Percentiles rank a stretch among this genome's conserved stretches.
Conservation (phyloP, 2,888 invertebrate species). For the Parelbella ahira region DNA sequence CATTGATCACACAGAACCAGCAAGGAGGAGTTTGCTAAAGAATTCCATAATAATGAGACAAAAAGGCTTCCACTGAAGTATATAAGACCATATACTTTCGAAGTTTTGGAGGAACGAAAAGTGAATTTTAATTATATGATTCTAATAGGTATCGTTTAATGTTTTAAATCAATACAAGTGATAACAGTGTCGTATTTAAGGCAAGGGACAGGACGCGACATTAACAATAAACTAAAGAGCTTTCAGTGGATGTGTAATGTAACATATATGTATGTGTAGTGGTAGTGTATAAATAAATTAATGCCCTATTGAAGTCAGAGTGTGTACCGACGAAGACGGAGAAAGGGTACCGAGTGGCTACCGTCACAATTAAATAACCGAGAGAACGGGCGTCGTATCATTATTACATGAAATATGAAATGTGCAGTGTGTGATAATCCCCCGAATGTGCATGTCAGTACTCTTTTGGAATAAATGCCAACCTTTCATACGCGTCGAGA, state of each 20-base stretch:
- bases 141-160: no score
- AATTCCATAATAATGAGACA: no score
- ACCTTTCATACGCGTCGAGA: constrained; percentile 5
- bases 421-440: constrained; percentile 13
- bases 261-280: constrained; percentile 24
- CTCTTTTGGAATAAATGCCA: constrained; percentile 5
- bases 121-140: no score
- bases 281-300: no score
- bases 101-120: no score
- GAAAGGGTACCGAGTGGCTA: constrained; percentile 24
- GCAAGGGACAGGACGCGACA: constrained; percentile 25
- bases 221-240: constrained; percentile 22
- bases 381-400: constrained; percentile 10
- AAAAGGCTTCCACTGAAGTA: no score
- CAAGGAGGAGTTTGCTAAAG: no score
- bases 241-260: constrained; percentile 25
- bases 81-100: no score
- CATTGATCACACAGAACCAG: no score
- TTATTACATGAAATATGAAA: constrained; percentile 20
- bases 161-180: no score
- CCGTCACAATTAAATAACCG: constrained; percentile 15
- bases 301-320: constrained; percentile 24
- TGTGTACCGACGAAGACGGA: constrained; percentile 25
- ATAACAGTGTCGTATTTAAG: constrained; percentile 29
- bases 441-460: constrained; percentile 10